Evolutionary conservation across 64 coral and sea anemone genomes (phyloP).

Genomic region (Porites australiensis): DNA sequence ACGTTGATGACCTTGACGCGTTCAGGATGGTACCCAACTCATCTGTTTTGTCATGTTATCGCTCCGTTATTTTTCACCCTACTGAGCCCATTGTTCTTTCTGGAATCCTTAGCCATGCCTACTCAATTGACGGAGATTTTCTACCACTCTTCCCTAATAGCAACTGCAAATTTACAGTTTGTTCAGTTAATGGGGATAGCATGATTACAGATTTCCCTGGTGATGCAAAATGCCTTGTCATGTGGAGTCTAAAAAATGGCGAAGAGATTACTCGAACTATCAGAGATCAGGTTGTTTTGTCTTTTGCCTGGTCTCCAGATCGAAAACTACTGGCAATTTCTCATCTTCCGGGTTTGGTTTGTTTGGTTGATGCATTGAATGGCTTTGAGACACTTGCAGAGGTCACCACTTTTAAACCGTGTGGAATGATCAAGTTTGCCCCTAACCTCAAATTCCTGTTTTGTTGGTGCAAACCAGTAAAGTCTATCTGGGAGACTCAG

Average conservation of each 20-base stretch:
- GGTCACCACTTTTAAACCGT: not conserved
- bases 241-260: slow-evolving; percentile 24
- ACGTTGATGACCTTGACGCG: too few species aligned
- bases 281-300: not conserved
- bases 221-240: not conserved
- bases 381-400: not conserved
- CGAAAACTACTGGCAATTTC: slow-evolving; percentile 6
- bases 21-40: too few species aligned
- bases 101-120: not conserved
- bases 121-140: not conserved
- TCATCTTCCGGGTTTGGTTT: not conserved
- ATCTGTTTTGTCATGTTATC: not conserved
- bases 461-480: not conserved
- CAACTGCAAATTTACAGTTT: not conserved
- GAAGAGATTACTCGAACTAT: not conserved
- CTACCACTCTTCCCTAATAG: not conserved
- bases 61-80: not conserved
- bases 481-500: too few species aligned
- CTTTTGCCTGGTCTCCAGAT: slow-evolving; percentile 32
- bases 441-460: not conserved
- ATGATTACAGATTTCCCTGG: slow-evolving; percentile 27
- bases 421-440: slow-evolving; percentile 11
- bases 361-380: not conserved
- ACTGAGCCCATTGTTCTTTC: not conserved
- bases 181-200: slow-evolving; percentile 3